Conservation (phyloP, 2,113 vertebrate genomes). For the Mobula hypostoma region DNA sequence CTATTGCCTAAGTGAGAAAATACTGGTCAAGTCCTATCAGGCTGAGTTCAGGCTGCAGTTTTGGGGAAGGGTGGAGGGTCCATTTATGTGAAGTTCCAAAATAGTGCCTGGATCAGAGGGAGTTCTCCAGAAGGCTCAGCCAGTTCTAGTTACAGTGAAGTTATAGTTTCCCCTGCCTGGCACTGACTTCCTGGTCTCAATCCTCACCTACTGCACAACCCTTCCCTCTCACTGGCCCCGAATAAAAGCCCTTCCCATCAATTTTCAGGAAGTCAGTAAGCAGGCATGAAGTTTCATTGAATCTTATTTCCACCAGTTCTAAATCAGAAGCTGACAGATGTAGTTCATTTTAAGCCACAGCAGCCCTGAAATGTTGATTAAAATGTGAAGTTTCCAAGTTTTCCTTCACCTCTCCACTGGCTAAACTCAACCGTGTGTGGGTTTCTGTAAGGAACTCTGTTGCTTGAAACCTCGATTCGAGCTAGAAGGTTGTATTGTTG, state of each 20-base stretch:
- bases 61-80: background rate
- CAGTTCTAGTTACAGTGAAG: background rate
- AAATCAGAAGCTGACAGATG: background rate
- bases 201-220: background rate
- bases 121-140: background rate
- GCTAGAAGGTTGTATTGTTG: background rate
- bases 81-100: background rate
- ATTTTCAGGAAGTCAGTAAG: background rate
- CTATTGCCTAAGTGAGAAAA: background rate
- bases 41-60: background rate
- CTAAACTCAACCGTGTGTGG: background rate
- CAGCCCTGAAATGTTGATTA: background rate
- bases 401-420: background rate
- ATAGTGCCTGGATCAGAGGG: background rate
- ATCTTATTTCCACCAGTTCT: background rate
- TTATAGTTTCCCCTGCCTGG: background rate
- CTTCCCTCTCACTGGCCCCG: background rate
- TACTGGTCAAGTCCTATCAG: background rate
- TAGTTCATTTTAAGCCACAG: background rate
- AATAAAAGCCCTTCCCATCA: background rate
- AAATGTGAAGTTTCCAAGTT: background rate
- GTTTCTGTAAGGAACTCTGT: background rate
- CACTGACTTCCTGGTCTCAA: background rate
- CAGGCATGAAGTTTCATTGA: background rate
- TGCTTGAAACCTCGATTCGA: background rate